Base-by-base conservation (phyloP, 1,140 invertebrate species). In the Heterodera schachtii region DNA sequence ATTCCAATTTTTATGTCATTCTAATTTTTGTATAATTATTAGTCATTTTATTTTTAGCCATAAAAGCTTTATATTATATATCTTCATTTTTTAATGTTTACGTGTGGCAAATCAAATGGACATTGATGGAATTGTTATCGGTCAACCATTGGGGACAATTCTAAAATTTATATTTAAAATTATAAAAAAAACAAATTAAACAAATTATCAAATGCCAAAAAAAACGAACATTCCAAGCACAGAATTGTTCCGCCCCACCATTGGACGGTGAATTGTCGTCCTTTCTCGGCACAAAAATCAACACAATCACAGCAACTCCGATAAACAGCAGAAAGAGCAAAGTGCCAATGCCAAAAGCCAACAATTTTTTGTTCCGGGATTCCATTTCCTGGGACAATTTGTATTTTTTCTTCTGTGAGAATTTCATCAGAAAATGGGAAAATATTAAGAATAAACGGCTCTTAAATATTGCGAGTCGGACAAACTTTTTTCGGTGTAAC, bases 101-200 rank as follows among this genome's bases (percentile, higher is more conserved):
- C 75, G 79, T 52, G 49, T 69, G 73, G 43, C 75, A 69, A 80
- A 82, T 47, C 21, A 82, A 76, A 71, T 82, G 81, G 31, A 82
- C 81, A 74, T 82, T 82, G 70, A 78, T 83, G 19, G 83, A 46
- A 43, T 9, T 70, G 19, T 52, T 31, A 57, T 82, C 77, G 16
- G 46, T 78, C 47, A 31, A 66, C 81, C 81, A 82, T 82, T 83
- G 41, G 9, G 81, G 70, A 69, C 81, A 82, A 77, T 83, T 82
- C 81, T 82, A 47, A 74, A 82, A 41, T 21, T 3, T 46, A 79
- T n/a, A 75, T 8, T 52, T 11, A 6, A 52, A 52, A 52, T 52
- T 52, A 52, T 9, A 52, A 52, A 52, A 52, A 52, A 52, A 52
- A 52, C 6, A 52, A 52, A 11, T 47, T 76, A 11, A 46, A 73